Conservation (phyloP, 2,888 invertebrate genomes). For the Pediacus dermestoides region DNA sequence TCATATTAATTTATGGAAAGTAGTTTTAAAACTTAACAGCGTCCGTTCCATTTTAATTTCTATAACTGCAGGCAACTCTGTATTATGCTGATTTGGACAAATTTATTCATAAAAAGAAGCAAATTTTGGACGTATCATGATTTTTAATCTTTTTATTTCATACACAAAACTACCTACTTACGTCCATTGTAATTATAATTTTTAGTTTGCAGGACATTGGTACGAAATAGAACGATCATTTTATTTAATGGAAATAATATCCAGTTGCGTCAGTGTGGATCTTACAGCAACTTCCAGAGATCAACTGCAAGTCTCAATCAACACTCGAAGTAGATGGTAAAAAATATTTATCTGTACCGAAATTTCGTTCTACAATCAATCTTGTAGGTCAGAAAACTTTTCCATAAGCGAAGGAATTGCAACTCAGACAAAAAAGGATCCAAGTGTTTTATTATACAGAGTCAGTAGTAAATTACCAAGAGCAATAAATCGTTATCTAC, state of each 20-base stretch:
- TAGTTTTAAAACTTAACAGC: too few relatives aligned
- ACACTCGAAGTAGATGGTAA: conserved; percentile 66
- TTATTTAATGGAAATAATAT: conserved; percentile 67
- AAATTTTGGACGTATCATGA: conserved; percentile 7
- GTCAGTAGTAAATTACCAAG: conserved; percentile 61
- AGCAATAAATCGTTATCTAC: conserved; percentile 62
- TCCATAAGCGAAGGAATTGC: conserved; percentile 63
- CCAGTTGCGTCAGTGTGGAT: conserved; percentile 65
- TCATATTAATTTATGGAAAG: too few relatives aligned
- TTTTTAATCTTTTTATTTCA: conserved; percentile 13
- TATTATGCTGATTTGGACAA: conserved; percentile 3
- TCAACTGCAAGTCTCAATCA: conserved; percentile 59
- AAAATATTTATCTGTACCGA: background rate
- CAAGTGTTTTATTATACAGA: conserved; percentile 56
- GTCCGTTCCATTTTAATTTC: too few relatives aligned
- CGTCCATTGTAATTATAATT: too few relatives aligned
- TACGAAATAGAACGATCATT: conserved; percentile 75
- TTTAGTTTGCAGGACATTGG: conserved; percentile 67
- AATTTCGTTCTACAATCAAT: background rate
- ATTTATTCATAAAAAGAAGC: conserved; percentile 10
- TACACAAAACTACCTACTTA: conserved; percentile 13
- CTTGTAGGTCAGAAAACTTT: conserved; percentile 60
- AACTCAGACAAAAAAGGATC: conserved; percentile 50
- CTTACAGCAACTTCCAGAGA: conserved; percentile 55
- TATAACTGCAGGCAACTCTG: too few relatives aligned